Evolutionary conservation across 2,888 invertebrate species (phyloP).

Genomic region (Aspidapion aeneum): DNA sequence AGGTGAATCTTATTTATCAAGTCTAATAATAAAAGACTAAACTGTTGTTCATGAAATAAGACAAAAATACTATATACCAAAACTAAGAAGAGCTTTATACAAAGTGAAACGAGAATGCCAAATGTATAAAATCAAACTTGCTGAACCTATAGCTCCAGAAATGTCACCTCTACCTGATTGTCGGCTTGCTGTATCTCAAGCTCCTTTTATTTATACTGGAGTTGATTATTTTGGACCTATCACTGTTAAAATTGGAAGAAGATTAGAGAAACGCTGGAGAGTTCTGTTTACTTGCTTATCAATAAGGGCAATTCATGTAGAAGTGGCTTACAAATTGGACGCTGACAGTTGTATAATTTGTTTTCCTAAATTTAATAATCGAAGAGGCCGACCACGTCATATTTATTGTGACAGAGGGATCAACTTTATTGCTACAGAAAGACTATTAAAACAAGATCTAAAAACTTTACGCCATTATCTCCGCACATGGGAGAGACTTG

Average conservation of each 20-base stretch:
- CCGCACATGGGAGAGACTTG: too few relatives aligned
- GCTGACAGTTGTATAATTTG: not conserved
- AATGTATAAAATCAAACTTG: constrained; percentile 10
- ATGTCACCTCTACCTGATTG: constrained; percentile 15
- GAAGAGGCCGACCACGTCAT: constrained; percentile 9
- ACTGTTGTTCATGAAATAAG: constrained; percentile 14
- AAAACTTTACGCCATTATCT: too few relatives aligned
- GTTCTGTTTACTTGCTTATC: constrained; percentile 14
- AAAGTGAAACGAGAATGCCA: constrained; percentile 3
- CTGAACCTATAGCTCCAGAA: constrained; percentile 6
- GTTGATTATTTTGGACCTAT: constrained; percentile 21
- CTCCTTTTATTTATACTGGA: constrained; percentile 15
- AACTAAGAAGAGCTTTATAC: constrained; percentile 10
- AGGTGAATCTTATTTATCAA: not conserved
- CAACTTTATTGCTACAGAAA: constrained; percentile 7
- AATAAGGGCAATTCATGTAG: constrained; percentile 15
- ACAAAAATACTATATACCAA: constrained; percentile 11
- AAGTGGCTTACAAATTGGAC: not conserved
- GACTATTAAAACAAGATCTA: constrained; percentile 5
- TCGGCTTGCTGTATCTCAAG: constrained; percentile 2
- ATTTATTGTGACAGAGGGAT: constrained; percentile 14
- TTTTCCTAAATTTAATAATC: constrained; percentile 5
- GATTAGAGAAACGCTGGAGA: constrained; percentile 16
- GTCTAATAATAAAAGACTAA: not conserved
- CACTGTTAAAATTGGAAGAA: constrained; percentile 14